Evolutionary conservation across 2,113 vertebrate species (phyloP), one percentile per base, ranked within the genome.

Genomic region (Phyllostomus hastatus): DNA sequence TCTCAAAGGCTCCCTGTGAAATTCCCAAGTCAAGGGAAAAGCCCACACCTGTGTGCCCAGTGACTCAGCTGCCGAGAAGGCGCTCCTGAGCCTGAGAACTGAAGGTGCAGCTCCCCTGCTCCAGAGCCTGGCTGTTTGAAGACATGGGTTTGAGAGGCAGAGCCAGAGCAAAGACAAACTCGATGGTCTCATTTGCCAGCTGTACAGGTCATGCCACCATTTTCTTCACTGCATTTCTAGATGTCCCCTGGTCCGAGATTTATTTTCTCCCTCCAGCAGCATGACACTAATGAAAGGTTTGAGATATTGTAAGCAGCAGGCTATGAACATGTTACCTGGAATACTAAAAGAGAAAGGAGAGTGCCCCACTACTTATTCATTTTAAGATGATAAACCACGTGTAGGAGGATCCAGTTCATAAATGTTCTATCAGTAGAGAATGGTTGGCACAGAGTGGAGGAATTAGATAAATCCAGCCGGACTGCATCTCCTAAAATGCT

Each of bases 301-400:
- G 93, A 96, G 94, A 91, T 96, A 84, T n/a, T 90, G n/a, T 88
- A 48, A 61, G 54, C 88, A 96, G 31, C 22, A 92, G 75, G 41
- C 43, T 80, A 52, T 61, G 70, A 70, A 70, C 66, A 26, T 81
- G 67, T 72, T 92, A 50, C 72, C 79, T 80, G 48, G 73, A 96
- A 96, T 94, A 73, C 70, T 50, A 91, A 91, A 83, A 46, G 78
- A 89, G 46, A 88, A 88, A 85, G 82, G 41, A 78, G 35, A 87
- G 19, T 50, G 11, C n/a, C 38, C 69, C n/a, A 24, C 41, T 41
- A 38, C 83, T 79, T 96, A 89, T 72, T 96, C 50, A 84, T 91
- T 61, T 94, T 52, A 41, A n/a, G 78, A 94, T 83, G 70, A 83
- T 86, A 91, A 95, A 72, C 73, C 90, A 76, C 22, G 57, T 89